Evolutionary conservation across 1,140 invertebrate species (phyloP), one percentile per base, ranked within the genome.

Genomic region (Diabrotica undecimpunctata): DNA sequence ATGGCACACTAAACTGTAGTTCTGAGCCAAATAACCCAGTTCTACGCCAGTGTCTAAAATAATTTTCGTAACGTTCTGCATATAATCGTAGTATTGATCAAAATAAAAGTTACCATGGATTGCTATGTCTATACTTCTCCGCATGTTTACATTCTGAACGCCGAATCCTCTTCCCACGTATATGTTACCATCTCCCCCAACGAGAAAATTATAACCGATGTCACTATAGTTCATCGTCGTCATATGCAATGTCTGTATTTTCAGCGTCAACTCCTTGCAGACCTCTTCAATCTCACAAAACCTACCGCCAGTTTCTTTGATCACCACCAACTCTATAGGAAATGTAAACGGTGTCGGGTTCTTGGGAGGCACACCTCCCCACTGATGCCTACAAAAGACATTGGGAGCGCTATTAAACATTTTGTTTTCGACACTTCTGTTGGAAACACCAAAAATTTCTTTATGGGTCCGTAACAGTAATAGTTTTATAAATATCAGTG

Each of bases 201-300:
- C 82, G 58, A 88, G 63, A 73, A 90, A 91, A 74, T 85, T 91
- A 72, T 88, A 89, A 37, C 81, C 81, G 72, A 78, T 81, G 64
- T 82, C 80, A 39, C 53, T 59, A 80, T 38, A 51, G 60, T 74
- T 78, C 46, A 76, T 70, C 7, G 41, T 39, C 2, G 70, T 68
- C 35, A 80, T 72, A 7, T 79, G 76, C 12, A 70, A 66, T 52
- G 74, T 74, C 74, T 82, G 81, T n/a, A 79, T 75, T 37, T 75
- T 70, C 6, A 73, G 73, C 73, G 82, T 75, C 64, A 78, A 76
- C 54, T 72, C 68, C 52, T 75, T 75, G 62, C 81, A 82, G 37
- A 75, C 72, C 7, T 36, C 8, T 54, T 79, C 72, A 46, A 69
- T 68, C 36, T 70, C 72, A 50, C 62, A 70, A 58, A 76, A 75